Evolutionary conservation across 2,888 invertebrate genomes (phyloP).

Genomic region (Trachelus stipa): DNA sequence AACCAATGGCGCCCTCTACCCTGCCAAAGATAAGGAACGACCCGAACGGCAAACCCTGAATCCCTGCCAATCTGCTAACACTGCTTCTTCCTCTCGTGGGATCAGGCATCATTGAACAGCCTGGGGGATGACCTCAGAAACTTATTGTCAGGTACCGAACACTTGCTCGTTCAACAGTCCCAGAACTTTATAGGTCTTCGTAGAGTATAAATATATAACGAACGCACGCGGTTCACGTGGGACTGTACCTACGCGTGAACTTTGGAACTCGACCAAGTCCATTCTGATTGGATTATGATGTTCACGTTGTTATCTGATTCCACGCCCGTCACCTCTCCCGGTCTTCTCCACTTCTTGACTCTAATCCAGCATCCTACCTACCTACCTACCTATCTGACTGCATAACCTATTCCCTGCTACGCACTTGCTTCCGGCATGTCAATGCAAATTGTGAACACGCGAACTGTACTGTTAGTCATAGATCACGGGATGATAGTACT

Average conservation of each 20-base stretch:
- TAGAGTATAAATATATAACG: not conserved
- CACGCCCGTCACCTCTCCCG: conserved; percentile 29
- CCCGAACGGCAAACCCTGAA: not conserved
- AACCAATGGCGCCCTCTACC: not conserved
- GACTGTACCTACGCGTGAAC: not conserved
- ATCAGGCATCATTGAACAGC: not conserved
- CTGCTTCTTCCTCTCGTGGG: not conserved
- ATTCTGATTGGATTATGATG: conserved; percentile 39
- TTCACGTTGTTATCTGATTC: conserved; percentile 38
- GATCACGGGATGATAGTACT: not conserved
- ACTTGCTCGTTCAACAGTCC: not conserved
- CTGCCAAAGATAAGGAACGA: conserved; percentile 4
- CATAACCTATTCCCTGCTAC: conserved; percentile 9
- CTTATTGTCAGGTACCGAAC: not conserved
- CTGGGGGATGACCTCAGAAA: not conserved
- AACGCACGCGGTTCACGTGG: not conserved
- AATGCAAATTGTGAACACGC: conserved; percentile 1
- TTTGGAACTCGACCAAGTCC: not conserved
- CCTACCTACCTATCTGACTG: not conserved
- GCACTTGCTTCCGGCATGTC: conserved; percentile 32
- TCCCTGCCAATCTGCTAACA: not conserved
- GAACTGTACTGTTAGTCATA: conserved; percentile 1
- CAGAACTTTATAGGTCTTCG: not conserved
- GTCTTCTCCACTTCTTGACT: not conserved
- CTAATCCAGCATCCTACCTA: not conserved